Conservation (phyloP, 2,797 vertebrate genomes). For the Gouania willdenowi region DNA sequence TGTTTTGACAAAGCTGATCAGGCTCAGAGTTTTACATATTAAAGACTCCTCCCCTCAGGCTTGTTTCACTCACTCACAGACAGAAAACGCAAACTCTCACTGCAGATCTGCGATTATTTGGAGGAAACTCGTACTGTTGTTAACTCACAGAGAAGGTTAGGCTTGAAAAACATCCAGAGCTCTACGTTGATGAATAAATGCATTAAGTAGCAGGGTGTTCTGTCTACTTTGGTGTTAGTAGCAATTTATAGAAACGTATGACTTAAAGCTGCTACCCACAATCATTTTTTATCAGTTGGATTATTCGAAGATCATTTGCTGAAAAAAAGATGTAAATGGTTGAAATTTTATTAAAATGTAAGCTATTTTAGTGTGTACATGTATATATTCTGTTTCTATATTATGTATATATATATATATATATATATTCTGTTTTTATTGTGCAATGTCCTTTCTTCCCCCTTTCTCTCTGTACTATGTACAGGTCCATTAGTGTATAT, state of each 20-base stretch:
- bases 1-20: slow-evolving; percentile 44
- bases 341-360: no score
- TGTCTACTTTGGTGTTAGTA: not conserved
- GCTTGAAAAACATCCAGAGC: slow-evolving; percentile 4
- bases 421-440: no score
- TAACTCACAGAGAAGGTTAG: slow-evolving; percentile 7
- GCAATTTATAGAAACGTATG: slow-evolving; percentile 9
- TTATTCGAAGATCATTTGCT: no score
- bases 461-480: no score
- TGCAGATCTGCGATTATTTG: slow-evolving; percentile 20
- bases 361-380: no score
- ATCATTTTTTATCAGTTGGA: no score
- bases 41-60: slow-evolving; percentile 42
- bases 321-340: no score
- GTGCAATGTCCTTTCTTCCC: no score
- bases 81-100: slow-evolving; percentile 3
- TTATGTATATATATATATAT: no score
- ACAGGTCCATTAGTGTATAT: no score
- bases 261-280: no score
- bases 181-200: slow-evolving; percentile 22
- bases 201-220: slow-evolving; percentile 22
- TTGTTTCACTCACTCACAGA: slow-evolving; percentile 34
- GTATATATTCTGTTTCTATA: no score
- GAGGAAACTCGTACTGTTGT: slow-evolving; percentile 14
- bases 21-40: slow-evolving; percentile 56